Conservation (phyloP, 2,888 invertebrate species). For the Morpho deidamia region DNA sequence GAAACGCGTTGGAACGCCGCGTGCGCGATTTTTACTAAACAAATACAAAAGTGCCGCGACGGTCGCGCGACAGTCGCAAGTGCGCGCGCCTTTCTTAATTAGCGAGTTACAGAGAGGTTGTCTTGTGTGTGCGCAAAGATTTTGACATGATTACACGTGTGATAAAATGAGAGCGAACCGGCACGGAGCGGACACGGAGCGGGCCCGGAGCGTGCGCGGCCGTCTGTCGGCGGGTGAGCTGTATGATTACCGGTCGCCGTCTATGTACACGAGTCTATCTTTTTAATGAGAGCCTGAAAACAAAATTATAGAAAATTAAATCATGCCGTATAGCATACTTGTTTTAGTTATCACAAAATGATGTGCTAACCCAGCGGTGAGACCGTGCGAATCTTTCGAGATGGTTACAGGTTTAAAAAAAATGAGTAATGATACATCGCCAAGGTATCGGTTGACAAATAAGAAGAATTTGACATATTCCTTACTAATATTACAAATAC, state of each 20-base stretch:
- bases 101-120: not conserved
- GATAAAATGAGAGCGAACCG: not conserved
- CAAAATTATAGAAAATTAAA: too few relatives aligned
- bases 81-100: not conserved
- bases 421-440: too few relatives aligned
- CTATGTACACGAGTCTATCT: conserved; percentile 55
- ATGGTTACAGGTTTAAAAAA: too few relatives aligned
- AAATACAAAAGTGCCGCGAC: not conserved
- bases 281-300: conserved; percentile 36
- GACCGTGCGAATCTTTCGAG: too few relatives aligned
- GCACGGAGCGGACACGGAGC: conserved; percentile 2
- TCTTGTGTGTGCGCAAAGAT: not conserved
- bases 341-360: too few relatives aligned
- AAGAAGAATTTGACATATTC: too few relatives aligned
- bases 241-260: conserved; percentile 30
- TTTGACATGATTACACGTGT: conserved; percentile 1
- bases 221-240: conserved; percentile 30
- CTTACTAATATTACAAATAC: too few relatives aligned
- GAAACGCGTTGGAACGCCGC: conserved; percentile 16
- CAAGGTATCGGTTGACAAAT: too few relatives aligned
- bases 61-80: conserved; percentile 1
- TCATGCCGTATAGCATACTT: too few relatives aligned
- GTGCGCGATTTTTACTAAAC: not conserved
- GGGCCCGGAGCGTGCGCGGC: conserved; percentile 1
- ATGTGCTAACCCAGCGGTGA: too few relatives aligned